These are phyloP conservation scores for Muraenolepis orangiensis DNA, from an alignment of 2,797 vertebrate genomes.

Conservation along the genomic window DNA sequence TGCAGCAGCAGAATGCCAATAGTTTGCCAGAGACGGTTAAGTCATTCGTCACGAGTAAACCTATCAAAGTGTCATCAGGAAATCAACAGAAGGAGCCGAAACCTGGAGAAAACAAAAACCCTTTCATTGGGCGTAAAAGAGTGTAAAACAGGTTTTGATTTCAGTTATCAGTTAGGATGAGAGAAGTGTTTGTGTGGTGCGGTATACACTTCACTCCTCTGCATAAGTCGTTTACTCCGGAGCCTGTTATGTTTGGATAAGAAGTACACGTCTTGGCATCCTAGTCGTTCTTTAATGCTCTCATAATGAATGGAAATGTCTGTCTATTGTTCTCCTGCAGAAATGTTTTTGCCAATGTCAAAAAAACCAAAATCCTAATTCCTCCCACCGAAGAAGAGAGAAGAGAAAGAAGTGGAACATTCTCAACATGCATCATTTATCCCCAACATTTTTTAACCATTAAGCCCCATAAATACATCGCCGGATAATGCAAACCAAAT, in stretches of 20 bases:
- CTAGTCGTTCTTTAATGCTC: background rate
- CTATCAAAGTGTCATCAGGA: too few relatives aligned
- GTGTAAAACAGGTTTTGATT: too few relatives aligned
- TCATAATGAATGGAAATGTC: constrained; percentile 11
- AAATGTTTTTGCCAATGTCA: constrained; percentile 12
- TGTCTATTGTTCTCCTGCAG: constrained; percentile 8
- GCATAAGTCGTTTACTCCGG: too few relatives aligned
- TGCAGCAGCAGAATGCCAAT: background rate
- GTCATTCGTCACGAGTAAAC: too few relatives aligned
- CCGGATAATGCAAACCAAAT: constrained; percentile 34
- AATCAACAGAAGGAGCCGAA: too few relatives aligned
- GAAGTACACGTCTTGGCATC: background rate
- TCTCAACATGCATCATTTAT: constrained; percentile 28
- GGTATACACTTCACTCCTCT: too few relatives aligned
- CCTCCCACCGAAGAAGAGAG: constrained; percentile 19
- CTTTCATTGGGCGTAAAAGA: too few relatives aligned
- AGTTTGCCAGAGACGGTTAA: too few relatives aligned
- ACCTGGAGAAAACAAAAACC: too few relatives aligned
- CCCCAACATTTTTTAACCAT: constrained; percentile 17
- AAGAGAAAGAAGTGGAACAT: constrained; percentile 17
- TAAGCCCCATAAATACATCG: constrained; percentile 22
- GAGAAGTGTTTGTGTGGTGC: too few relatives aligned
- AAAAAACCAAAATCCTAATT: background rate
- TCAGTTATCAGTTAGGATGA: too few relatives aligned
- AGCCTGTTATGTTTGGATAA: too few relatives aligned